These are phyloP conservation scores for Cricetomys ansorgei DNA, from an alignment of 2,113 vertebrate genomes.

Conservation along the genomic window DNA sequence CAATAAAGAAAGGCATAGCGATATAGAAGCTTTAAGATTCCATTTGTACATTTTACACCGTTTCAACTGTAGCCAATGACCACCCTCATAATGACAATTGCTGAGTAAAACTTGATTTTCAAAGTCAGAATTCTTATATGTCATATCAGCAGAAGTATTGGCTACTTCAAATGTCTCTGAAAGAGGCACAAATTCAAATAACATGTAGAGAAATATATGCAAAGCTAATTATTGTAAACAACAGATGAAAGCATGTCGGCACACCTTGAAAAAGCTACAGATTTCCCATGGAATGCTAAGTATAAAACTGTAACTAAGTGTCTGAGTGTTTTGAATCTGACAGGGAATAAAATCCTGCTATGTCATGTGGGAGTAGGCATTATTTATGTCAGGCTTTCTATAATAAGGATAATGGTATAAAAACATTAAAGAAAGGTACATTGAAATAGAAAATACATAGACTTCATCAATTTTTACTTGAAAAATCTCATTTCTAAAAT, in stretches of 20 bases:
- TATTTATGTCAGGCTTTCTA: slow-evolving; percentile 50
- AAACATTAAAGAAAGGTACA: slow-evolving; percentile 16
- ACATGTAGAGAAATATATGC: not conserved
- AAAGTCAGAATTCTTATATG: slow-evolving; percentile 7
- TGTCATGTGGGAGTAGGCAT: not conserved
- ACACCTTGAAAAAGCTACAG: not conserved
- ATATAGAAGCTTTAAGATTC: not conserved
- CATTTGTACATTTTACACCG: not conserved
- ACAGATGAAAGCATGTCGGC: not conserved
- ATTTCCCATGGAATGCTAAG: slow-evolving; percentile 36
- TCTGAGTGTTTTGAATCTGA: not conserved
- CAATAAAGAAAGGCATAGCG: not conserved
- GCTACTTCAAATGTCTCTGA: not conserved
- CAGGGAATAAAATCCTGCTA: not conserved
- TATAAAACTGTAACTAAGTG: not conserved
- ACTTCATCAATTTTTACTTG: slow-evolving; percentile 56
- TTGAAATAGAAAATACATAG: slow-evolving; percentile 27
- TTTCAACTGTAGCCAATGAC: not conserved
- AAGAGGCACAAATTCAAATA: not conserved
- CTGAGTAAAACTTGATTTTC: not conserved
- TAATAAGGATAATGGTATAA: not conserved
- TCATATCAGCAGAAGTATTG: not conserved
- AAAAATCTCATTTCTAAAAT: slow-evolving; percentile 63
- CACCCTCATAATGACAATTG: not conserved
- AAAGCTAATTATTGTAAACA: not conserved